Percentiles rank a stretch among this genome's conserved stretches.
Conservation (phyloP, 2,113 vertebrate genomes). For the Malurus elegans region DNA sequence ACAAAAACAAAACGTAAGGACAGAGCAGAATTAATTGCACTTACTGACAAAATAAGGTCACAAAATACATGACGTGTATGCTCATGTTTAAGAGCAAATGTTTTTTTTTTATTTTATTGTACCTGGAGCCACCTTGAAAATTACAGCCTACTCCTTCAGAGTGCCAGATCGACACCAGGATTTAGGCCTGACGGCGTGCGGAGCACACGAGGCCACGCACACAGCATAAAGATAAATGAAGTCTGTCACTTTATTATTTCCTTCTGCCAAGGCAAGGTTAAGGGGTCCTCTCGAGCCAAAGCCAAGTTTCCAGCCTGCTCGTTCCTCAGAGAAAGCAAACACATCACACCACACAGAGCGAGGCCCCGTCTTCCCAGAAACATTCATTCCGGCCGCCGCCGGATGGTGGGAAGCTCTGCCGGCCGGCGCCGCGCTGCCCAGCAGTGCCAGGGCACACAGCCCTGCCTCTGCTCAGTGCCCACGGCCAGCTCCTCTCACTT, state of each 20-base stretch:
- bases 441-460: neutral
- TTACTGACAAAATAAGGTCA: neutral
- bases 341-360: neutral
- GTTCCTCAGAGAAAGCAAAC: slow-evolving; percentile 4
- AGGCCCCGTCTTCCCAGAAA: neutral
- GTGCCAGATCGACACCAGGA: neutral
- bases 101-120: neutral
- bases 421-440: neutral
- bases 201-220: neutral
- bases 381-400: rapidly evolving
- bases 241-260: slow-evolving; percentile 52
- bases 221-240: slow-evolving; percentile 43
- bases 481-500: neutral
- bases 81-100: neutral
- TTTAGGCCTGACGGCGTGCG: neutral
- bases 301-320: slow-evolving; percentile 48
- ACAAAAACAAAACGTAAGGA: neutral
- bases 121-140: slow-evolving; percentile 19
- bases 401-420: neutral
- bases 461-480: neutral
- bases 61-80: neutral
- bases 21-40: neutral
- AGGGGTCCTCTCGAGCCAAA: slow-evolving; percentile 9
- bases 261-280: slow-evolving; percentile 49
- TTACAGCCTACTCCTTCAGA: neutral